Conservation (phyloP, 1,140 invertebrate genomes). For the Heliconius melpomene region DNA sequence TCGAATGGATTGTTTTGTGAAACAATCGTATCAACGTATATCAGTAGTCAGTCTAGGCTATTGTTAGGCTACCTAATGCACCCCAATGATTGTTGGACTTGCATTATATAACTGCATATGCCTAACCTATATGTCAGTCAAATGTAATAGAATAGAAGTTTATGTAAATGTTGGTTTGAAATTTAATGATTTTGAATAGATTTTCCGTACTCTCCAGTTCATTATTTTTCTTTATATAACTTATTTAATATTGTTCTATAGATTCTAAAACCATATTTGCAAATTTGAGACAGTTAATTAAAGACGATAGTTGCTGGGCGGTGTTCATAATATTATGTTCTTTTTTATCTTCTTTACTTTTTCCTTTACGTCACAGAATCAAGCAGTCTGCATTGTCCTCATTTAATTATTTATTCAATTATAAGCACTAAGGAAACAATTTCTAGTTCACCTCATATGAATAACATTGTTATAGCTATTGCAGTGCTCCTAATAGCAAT, state of each 20-base stretch:
- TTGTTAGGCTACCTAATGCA: constrained; percentile 58
- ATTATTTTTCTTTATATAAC: background rate
- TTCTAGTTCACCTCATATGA: constrained; percentile 6
- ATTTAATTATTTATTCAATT: constrained; percentile 3
- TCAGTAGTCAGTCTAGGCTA: constrained; percentile 59
- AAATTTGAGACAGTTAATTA: background rate
- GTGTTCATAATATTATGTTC: no score
- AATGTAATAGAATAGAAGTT: constrained; percentile 12
- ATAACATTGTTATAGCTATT: constrained; percentile 32
- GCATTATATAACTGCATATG: background rate
- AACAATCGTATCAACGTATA: constrained; percentile 75
- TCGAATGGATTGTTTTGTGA: constrained; percentile 73
- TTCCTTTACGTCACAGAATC: no score
- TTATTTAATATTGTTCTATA: background rate
- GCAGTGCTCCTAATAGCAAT: constrained; percentile 39
- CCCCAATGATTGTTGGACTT: constrained; percentile 43
- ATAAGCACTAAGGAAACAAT: background rate
- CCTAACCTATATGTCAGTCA: constrained; percentile 10
- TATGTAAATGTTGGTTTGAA: background rate
- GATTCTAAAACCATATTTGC: background rate
- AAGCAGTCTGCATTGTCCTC: no score
- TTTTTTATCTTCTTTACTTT: no score
- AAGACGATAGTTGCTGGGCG: no score
- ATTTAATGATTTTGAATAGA: background rate
- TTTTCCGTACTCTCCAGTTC: background rate